These are phyloP conservation scores for Coturnix japonica DNA, from an alignment of 2,113 vertebrate genomes.

Conservation along the genomic window DNA sequence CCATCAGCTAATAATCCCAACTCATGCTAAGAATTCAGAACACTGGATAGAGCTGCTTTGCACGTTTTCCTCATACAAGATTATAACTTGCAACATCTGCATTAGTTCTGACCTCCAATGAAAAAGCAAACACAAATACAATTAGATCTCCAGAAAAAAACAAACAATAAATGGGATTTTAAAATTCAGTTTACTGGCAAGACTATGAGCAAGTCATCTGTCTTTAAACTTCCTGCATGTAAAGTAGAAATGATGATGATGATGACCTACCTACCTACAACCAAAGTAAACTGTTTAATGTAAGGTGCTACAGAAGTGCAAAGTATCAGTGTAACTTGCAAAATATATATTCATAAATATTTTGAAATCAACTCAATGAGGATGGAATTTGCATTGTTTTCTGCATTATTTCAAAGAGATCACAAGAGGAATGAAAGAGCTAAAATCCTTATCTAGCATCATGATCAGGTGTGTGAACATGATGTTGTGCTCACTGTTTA, in stretches of 20 bases:
- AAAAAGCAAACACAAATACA: background rate
- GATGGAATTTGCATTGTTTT: background rate
- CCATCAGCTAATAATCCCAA: background rate
- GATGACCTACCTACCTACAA: background rate
- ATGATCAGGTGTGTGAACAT: background rate
- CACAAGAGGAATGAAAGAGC: background rate
- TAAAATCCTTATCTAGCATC: slow-evolving; percentile 4
- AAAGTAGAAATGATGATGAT: background rate
- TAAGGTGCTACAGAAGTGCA: slow-evolving; percentile 59
- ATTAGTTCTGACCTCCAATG: background rate
- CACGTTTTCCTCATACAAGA: background rate
- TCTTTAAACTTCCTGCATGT: background rate
- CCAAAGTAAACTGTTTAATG: background rate
- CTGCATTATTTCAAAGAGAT: background rate
- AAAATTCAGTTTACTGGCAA: background rate
- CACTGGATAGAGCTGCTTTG: background rate
- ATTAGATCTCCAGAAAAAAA: background rate
- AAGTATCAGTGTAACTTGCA: background rate
- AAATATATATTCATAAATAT: background rate
- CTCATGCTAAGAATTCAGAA: background rate
- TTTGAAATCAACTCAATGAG: background rate
- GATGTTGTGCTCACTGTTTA: background rate
- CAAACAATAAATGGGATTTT: background rate
- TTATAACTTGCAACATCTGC: background rate
- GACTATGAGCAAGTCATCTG: slow-evolving; percentile 46